Evolutionary conservation across 2,113 vertebrate genomes (phyloP).

Genomic region (Phaethon lepturus): DNA sequence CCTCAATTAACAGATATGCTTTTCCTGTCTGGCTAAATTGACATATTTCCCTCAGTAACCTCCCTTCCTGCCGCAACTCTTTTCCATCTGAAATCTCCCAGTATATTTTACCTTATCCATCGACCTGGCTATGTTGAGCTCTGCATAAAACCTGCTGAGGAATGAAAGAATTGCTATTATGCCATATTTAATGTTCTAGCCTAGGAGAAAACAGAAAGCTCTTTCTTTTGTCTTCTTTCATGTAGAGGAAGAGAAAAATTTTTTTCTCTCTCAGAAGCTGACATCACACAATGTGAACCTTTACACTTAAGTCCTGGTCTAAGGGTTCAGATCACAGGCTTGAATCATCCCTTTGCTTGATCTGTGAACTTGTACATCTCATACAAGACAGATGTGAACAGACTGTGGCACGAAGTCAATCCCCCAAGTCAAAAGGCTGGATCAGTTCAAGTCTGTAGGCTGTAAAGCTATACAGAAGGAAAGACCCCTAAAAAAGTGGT

Average conservation of each 20-base stretch:
- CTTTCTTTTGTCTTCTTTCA: background rate
- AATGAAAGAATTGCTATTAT: background rate
- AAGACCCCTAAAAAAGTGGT: background rate
- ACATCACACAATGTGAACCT: background rate
- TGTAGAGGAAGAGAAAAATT: background rate
- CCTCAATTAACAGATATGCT: background rate
- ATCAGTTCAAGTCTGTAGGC: background rate
- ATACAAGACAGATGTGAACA: background rate
- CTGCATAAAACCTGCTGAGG: background rate
- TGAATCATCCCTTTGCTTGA: background rate
- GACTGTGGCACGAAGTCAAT: background rate
- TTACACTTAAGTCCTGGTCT: background rate
- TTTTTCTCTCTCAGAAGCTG: background rate
- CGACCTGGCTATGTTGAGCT: background rate
- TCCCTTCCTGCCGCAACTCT: background rate
- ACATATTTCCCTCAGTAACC: background rate
- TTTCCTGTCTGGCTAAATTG: background rate
- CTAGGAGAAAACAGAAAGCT: background rate
- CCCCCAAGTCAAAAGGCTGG: background rate
- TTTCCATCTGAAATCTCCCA: background rate
- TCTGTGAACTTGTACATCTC: background rate
- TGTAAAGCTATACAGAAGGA: background rate
- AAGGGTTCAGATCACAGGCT: background rate
- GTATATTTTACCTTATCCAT: background rate
- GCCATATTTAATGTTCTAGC: background rate